Base-by-base conservation (phyloP, 2,888 invertebrate species). In the Acanthosepion lycidas region DNA sequence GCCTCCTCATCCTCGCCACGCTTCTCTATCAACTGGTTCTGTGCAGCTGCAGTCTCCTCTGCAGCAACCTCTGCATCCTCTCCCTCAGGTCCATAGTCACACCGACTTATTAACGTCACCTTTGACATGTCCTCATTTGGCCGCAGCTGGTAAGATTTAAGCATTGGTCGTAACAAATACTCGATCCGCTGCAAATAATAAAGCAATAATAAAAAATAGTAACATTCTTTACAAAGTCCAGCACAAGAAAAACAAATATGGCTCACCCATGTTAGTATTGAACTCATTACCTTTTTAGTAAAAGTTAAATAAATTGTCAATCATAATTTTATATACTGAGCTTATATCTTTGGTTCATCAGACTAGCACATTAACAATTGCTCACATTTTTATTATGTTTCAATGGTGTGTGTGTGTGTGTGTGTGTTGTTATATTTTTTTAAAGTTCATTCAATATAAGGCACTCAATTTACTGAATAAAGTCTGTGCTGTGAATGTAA, bases 131-230 rank as follows among this genome's bases (percentile, higher is more conserved):
- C 94, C n/a, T 94, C 94, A 18, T 94, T 94, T n/a, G 94, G 55
- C 94, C 94, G 53, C 33, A 94, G n/a, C 20, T 94, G 94, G 42
- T 94, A 94, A 23, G 94, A 94, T 49, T 94, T 94, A 20, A 94
- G 94, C 94, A 94, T 94, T 94, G 94, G 94, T 6, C 94, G 94
- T n/a, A 94, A 55, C 23, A 94, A 59, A n/a, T 94, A 94, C 42
- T 53, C n/a, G 53, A 94, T 94, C n/a, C 94, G 26, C 94, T 94
- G 94, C 18, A n/a, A 15, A 26, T 12, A 94, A 94, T 49, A 53
- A 94, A 64, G 3, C 23, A 64, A 64, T 26, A 64, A 64, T 26
- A 26, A 64, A 64, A 64, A 64, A 64, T 64, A 64, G 64, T 26
- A 42, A 42, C 42, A 42, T 64, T 64, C 28, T 26, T 26, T 64